Conservation (phyloP, 2,797 vertebrate species). For the Neosilurus hyrtlii region DNA sequence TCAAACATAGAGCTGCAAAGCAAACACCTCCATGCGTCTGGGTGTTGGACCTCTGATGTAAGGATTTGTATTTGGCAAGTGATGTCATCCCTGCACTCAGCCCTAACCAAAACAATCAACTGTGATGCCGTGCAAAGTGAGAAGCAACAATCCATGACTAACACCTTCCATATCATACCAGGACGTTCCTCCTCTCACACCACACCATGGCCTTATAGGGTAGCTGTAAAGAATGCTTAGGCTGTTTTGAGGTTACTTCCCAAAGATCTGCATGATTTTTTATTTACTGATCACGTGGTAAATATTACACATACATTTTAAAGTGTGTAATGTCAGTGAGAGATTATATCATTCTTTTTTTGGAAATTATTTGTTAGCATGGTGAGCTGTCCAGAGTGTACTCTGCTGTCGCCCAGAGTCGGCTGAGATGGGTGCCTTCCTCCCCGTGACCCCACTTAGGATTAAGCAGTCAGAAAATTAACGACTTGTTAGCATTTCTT, state of each 20-base stretch:
- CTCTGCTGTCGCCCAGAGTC: too few relatives aligned
- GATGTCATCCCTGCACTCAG: slow-evolving; percentile 64
- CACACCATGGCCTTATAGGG: slow-evolving; percentile 9
- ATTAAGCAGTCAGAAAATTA: too few relatives aligned
- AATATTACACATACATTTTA: background rate
- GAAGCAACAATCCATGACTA: slow-evolving; percentile 43
- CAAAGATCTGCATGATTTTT: background rate
- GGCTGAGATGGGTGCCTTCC: too few relatives aligned
- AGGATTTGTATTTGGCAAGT: slow-evolving; percentile 63
- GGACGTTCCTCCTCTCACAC: slow-evolving; percentile 36
- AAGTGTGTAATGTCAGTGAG: background rate
- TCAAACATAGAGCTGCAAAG: slow-evolving; percentile 55
- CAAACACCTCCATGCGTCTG: slow-evolving; percentile 56
- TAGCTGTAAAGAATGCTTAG: slow-evolving; percentile 25
- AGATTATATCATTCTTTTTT: background rate
- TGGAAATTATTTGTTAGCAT: background rate
- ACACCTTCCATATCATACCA: slow-evolving; percentile 37
- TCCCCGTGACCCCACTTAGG: too few relatives aligned
- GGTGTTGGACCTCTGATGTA: slow-evolving; percentile 51
- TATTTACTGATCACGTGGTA: background rate
- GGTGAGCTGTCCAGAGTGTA: too few relatives aligned
- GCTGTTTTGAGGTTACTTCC: background rate
- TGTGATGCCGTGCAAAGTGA: slow-evolving; percentile 46
- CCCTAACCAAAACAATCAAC: slow-evolving; percentile 55
- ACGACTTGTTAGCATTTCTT: background rate